Evolutionary conservation across 2,888 invertebrate species (phyloP).

Genomic region (Fabriciana adippe): DNA sequence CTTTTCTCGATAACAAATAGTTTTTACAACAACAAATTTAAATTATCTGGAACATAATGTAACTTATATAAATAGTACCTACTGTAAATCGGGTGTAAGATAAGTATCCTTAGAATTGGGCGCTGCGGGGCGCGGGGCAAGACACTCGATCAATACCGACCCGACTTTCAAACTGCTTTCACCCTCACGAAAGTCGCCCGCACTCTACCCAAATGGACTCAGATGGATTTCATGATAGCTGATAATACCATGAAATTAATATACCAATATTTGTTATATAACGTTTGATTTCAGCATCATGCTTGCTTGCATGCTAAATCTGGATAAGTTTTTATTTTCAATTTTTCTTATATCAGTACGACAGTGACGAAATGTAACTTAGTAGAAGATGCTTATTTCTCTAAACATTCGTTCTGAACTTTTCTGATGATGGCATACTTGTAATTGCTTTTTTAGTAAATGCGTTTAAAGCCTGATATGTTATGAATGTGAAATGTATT

Average conservation of each 20-base stretch:
- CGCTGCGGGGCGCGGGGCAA: constrained; percentile 63
- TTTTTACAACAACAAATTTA: background rate
- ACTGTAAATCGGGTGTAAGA: constrained; percentile 46
- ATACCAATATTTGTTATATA: background rate
- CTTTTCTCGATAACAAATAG: too few relatives aligned
- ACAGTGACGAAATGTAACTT: too few relatives aligned
- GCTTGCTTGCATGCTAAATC: too few relatives aligned
- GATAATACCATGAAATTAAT: constrained; percentile 46
- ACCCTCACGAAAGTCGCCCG: constrained; percentile 82
- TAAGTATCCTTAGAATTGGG: constrained; percentile 70
- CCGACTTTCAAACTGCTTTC: constrained; percentile 83
- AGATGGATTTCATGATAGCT: constrained; percentile 52
- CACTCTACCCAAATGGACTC: constrained; percentile 69
- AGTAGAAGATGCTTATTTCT: too few relatives aligned
- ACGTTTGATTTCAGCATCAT: too few relatives aligned
- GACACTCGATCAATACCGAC: constrained; percentile 82
- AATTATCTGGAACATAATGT: background rate
- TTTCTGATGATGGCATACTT: too few relatives aligned
- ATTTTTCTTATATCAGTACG: too few relatives aligned
- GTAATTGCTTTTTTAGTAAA: too few relatives aligned
- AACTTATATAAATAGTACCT: constrained; percentile 12
- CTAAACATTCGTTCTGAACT: too few relatives aligned
- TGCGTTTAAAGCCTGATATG: too few relatives aligned
- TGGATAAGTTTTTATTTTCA: too few relatives aligned
- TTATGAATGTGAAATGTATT: too few relatives aligned